A percentile compares a stretch with the other conserved stretches of the same genome.
These are phyloP conservation scores for Isichthys henryi DNA, from an alignment of 2,113 vertebrate genomes.

Conservation along the genomic window DNA sequence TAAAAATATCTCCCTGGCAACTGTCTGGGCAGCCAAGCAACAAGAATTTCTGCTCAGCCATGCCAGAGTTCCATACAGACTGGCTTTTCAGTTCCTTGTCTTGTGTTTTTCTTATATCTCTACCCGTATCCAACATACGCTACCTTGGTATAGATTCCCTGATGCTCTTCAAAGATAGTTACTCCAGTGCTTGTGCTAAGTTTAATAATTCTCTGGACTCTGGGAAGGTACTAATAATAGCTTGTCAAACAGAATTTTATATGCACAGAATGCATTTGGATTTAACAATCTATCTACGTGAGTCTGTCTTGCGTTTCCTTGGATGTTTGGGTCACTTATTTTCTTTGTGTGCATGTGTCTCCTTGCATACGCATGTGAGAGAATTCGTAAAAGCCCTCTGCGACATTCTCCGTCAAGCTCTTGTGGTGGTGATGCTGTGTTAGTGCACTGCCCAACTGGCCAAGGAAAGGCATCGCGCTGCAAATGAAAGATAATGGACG, in stretches of 20 bases:
- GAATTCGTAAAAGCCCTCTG: not conserved
- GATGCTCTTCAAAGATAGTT: slow-evolving; percentile 29
- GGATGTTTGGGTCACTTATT: not conserved
- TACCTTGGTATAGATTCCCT: not conserved
- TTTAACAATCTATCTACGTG: slow-evolving; percentile 43
- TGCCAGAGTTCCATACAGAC: slow-evolving; percentile 20
- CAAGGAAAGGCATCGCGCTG: slow-evolving; percentile 40
- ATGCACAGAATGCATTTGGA: slow-evolving; percentile 47
- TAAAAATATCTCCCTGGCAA: slow-evolving; percentile 43
- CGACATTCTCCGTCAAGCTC: slow-evolving; percentile 24
- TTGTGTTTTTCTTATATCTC: not conserved
- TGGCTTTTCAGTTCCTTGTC: slow-evolving; percentile 3
- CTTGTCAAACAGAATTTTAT: slow-evolving; percentile 48
- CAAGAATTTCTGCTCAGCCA: slow-evolving; percentile 21
- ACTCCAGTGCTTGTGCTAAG: slow-evolving; percentile 21
- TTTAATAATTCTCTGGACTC: slow-evolving; percentile 42
- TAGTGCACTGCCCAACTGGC: slow-evolving; percentile 27
- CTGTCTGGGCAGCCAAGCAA: slow-evolving; percentile 35
- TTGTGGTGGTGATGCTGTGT: slow-evolving; percentile 17
- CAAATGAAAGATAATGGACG: slow-evolving; percentile 48
- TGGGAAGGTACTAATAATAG: slow-evolving; percentile 49
- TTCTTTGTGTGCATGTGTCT: not conserved
- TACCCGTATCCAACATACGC: slow-evolving; percentile 4
- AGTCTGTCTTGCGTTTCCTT: slow-evolving; percentile 37
- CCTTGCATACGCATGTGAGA: not conserved